A percentile compares a stretch with the other conserved stretches of the same genome.
These are phyloP conservation scores for Florisuga fusca DNA, from an alignment of 2,797 vertebrate species.

Conservation along the genomic window DNA sequence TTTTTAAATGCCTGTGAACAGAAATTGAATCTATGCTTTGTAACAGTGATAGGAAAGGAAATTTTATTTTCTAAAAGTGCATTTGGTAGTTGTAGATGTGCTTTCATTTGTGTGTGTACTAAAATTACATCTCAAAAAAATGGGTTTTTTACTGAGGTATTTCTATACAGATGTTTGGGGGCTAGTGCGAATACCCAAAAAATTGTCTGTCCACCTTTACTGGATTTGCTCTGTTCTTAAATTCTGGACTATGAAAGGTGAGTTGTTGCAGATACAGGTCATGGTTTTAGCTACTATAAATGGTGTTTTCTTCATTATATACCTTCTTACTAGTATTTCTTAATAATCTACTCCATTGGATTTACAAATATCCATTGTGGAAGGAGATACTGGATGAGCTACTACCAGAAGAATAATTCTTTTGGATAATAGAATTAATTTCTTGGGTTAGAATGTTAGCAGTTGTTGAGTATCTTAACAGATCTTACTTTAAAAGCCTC, in stretches of 20 bases:
- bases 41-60: neutral
- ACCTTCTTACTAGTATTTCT: neutral
- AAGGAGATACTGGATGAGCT: neutral
- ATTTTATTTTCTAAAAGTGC: neutral
- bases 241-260: neutral
- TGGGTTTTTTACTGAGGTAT: constrained; percentile 12
- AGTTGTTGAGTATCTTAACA: neutral
- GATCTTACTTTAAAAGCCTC: neutral
- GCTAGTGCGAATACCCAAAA: constrained; percentile 17
- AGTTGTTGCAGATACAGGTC: neutral
- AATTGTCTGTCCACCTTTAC: neutral
- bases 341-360: neutral
- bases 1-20: neutral
- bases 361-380: neutral
- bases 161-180: constrained; percentile 5
- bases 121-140: constrained; percentile 54
- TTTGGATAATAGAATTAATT: neutral
- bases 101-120: constrained; percentile 9
- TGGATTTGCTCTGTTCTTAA: neutral
- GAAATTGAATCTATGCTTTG: neutral
- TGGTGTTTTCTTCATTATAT: neutral
- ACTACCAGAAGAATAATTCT: neutral
- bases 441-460: neutral
- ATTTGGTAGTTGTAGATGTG: constrained; percentile 16
- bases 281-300: neutral